Base-by-base conservation (phyloP, 2,113 vertebrate species). In the Oryzias woworae region DNA sequence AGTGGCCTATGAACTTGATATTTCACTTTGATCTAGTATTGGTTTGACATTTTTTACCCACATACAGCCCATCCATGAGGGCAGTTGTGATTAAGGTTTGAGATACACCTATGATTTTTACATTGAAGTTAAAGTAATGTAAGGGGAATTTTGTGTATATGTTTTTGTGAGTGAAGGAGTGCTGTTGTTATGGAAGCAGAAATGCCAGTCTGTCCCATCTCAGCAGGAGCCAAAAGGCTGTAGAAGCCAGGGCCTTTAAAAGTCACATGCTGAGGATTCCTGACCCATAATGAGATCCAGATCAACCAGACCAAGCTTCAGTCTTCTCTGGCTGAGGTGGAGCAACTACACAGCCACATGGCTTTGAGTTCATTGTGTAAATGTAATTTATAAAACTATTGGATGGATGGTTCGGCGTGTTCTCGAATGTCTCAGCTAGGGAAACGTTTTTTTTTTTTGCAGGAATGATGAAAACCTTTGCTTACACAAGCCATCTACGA, bases 191-290 rank as follows among this genome's bases (percentile, higher is more conserved):
- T 69, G 20, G 56, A 72, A 52, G 59, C 62, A 70, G 3, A 43
- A 72, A 78, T 73, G 68, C 80, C 78, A 69, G 56, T 51, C 24
- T 71, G 53, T 77, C 59, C 73, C 49, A 58, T 80, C 76, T 72
- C 65, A 69, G 69, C 76, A 74, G 77, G 79, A 86, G 81, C 53
- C 23, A 36, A 42, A 75, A 71, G 78, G 58, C 67, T 69, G 58
- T 62, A 67, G 75, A 66, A 80, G 69, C 63, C 62, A 66, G 24
- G 60, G 75, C 74, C 44, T 82, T 86, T 79, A 75, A 77, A 77
- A 85, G 61, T 69, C 58, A 65, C 75, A 86, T 84, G 78, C 73
- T 83, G 67, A 77, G 83, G 73, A 87, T 84, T 88, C 85, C 71
- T 78, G 51, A 62, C 15, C 62, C 7, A 20, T 86, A 84, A 86